These are phyloP conservation scores for Eupithecia abbreviata DNA, from an alignment of 2,888 invertebrate genomes.

Conservation along the genomic window DNA sequence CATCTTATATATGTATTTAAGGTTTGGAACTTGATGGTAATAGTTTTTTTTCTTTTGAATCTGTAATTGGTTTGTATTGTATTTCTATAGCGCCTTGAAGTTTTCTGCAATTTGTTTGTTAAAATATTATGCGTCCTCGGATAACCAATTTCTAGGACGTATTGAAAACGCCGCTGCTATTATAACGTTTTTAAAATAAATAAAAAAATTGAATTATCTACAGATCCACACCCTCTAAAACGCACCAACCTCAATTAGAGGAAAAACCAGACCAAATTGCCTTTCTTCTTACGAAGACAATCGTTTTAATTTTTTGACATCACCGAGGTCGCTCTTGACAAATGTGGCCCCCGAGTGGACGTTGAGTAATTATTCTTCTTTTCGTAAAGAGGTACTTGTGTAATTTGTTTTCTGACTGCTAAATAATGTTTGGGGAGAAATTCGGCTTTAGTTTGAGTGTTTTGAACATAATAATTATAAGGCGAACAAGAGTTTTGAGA, in stretches of 20 bases:
- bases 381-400: slow-evolving; percentile 27
- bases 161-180: not conserved
- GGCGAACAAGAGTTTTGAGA: not conserved
- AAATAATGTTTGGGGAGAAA: slow-evolving; percentile 15
- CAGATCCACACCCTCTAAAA: not conserved
- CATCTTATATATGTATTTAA: too few species aligned
- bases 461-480: slow-evolving; percentile 5
- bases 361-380: slow-evolving; percentile 42
- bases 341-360: slow-evolving; percentile 40
- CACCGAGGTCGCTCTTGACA: slow-evolving; percentile 36
- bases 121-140: not conserved
- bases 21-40: too few species aligned
- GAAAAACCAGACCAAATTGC: slow-evolving; percentile 2
- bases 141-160: not conserved
- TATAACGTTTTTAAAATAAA: not conserved
- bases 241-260: not conserved
- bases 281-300: slow-evolving; percentile 16
- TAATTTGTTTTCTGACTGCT: slow-evolving; percentile 36
- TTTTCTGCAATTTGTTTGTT: not conserved
- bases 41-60: not conserved
- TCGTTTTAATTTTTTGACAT: slow-evolving; percentile 31
- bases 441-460: slow-evolving; percentile 3
- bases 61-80: not conserved
- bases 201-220: not conserved
- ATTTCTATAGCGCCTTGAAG: not conserved